These are phyloP conservation scores for Triplophysa yarkandensis DNA, from an alignment of 2,797 vertebrate genomes.

Conservation along the genomic window DNA sequence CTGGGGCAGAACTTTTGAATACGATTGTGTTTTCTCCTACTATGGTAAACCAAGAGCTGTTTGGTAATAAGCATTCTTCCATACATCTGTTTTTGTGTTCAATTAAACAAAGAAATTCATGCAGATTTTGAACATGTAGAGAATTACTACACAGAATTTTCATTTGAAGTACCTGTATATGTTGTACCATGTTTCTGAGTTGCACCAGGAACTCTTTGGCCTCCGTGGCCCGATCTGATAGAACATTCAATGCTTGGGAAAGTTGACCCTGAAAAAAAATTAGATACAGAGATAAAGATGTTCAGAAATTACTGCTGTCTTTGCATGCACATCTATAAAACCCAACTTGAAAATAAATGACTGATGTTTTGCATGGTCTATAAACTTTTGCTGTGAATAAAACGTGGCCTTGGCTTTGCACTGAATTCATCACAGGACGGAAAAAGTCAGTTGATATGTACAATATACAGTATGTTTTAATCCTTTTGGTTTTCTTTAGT, in stretches of 20 bases:
- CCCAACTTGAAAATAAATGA: not conserved
- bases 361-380: not conserved
- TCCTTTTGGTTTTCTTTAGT: not conserved
- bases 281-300: not conserved
- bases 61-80: too few relatives aligned
- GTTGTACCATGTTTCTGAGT: slow-evolving; percentile 95
- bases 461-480: not conserved
- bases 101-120: too few relatives aligned
- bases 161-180: slow-evolving; percentile 90
- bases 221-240: slow-evolving; percentile 95
- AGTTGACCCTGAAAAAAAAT: slow-evolving; percentile 85
- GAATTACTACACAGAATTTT: too few relatives aligned
- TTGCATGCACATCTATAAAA: not conserved
- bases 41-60: too few relatives aligned
- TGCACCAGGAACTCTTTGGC: slow-evolving; percentile 98
- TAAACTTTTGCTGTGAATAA: not conserved
- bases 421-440: too few relatives aligned
- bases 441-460: not conserved
- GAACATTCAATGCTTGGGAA: slow-evolving; percentile 90
- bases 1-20: too few relatives aligned
- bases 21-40: too few relatives aligned
- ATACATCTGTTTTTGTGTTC: too few relatives aligned
- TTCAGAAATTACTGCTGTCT: not conserved
- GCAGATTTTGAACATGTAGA: too few relatives aligned
- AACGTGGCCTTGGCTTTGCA: not conserved